Evolutionary conservation across 2,888 invertebrate genomes (phyloP), one percentile per base, ranked within the genome.

Genomic region (Syrphus vitripennis): DNA sequence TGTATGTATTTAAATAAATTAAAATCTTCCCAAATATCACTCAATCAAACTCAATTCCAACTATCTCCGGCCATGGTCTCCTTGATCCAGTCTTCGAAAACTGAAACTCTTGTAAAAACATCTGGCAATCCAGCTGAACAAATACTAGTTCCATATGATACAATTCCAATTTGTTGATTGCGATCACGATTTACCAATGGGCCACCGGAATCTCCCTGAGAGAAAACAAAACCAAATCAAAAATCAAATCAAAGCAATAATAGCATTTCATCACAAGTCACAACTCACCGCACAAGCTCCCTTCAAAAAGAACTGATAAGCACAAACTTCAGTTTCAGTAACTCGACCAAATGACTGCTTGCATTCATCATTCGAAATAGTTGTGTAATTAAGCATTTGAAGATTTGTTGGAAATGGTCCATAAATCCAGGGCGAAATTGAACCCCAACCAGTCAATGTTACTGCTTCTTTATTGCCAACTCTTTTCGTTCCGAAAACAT

Each of bases 41-140:
- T 9, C 9, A 3, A 5, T 42, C 50, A 26, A 14, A 21, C 12
- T 74, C 34, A 77, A 24, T 37, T 50, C 84, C 84, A 86, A 2
- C 21, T 31, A 1, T 61, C 45, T 6, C 48, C 69, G 1, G 26
- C 55, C 80, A 67, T 67, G 0, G 24, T 50, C n/a, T 67, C 50
- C 88, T 89, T 88, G 3, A 92, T 90, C 92, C 92, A 92, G 7
- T 88, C 87, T 31, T 90, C 90, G 53, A 92, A 92, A 87, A 89
- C 88, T 1, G 92, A 92, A 2, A 92, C 92, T n/a, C 92, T 89
- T 1, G 92, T 92, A 70, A 91, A 91, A 7, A 91, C 91, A 89
- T 91, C 91, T 1, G 91, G 91, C 57, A 89, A 89, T 88, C 91
- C 91, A 89, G 14, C 53, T 14, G 4, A 80, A 67, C 80, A 89